Conservation (phyloP, 1,140 invertebrate species). For the Bombus confusus region DNA sequence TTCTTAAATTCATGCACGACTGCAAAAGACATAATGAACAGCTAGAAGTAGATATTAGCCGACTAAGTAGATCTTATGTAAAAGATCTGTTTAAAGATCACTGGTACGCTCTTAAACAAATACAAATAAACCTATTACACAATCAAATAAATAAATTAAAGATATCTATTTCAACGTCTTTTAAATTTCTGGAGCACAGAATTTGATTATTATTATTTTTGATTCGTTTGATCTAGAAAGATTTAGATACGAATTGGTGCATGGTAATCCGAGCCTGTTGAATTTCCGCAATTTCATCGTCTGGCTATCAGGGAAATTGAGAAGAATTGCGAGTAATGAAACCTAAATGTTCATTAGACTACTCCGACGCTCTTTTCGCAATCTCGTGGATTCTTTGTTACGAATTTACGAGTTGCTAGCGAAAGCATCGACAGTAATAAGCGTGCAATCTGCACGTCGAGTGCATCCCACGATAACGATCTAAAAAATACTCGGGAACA, state of each 20-base stretch:
- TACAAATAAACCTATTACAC: no score
- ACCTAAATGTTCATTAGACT: background rate
- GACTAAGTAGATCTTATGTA: no score
- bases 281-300: conserved; percentile 22
- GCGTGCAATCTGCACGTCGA: conserved; percentile 65
- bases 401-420: conserved; percentile 36
- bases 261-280: no score
- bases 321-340: background rate
- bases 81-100: no score
- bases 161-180: background rate
- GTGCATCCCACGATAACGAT: conserved; percentile 63
- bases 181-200: background rate
- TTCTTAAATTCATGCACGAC: no score
- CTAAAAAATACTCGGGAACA: conserved; percentile 16
- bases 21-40: no score
- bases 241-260: conserved; percentile 5
- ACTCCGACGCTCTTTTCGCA: background rate
- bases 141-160: background rate
- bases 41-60: no score
- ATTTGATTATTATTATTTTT: background rate
- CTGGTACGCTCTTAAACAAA: no score
- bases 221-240: no score
- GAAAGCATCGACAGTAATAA: conserved; percentile 67
- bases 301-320: conserved; percentile 5
- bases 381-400: conserved; percentile 40